These are phyloP conservation scores for Conger conger DNA, from an alignment of 2,113 vertebrate genomes.

Conservation along the genomic window DNA sequence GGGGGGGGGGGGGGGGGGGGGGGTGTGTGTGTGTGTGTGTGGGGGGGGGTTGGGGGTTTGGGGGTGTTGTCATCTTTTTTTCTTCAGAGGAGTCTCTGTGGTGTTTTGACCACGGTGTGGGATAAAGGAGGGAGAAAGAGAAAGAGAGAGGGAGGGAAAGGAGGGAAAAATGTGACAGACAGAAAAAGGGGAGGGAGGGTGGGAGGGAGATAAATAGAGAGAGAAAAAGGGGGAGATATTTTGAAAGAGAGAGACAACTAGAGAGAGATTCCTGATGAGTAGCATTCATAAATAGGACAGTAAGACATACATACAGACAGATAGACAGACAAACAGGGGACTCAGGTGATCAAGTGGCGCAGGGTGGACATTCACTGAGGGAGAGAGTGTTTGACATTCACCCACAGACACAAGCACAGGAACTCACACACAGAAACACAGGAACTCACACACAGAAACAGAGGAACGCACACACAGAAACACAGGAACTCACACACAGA, in stretches of 20 bases:
- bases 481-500: not conserved
- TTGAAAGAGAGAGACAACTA: constrained; percentile 5
- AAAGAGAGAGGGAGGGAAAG: not conserved
- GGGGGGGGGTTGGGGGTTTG: constrained; percentile 12
- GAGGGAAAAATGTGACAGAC: constrained; percentile 8
- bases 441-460: not conserved
- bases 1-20: not conserved
- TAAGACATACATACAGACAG: no score
- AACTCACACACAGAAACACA: not conserved
- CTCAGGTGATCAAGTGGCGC: not conserved
- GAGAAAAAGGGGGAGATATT: not conserved
- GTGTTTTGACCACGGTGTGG: constrained; percentile 29
- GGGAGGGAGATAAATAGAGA: constrained; percentile 1
- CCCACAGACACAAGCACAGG: not conserved
- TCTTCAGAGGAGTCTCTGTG: constrained; percentile 33
- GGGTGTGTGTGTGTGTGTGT: no score
- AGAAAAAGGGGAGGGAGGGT: not conserved
- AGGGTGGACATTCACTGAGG: not conserved
- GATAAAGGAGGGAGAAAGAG: not conserved
- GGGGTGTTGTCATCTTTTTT: constrained; percentile 17
- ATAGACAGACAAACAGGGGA: constrained; percentile 16
- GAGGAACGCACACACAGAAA: constrained; percentile 1
- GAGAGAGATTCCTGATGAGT: not conserved
- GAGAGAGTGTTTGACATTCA: not conserved
- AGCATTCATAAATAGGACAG: constrained; percentile 38